Evolutionary conservation across 1,140 invertebrate species (phyloP), one percentile per base, ranked within the genome.

Genomic region (Cepaea nemoralis): DNA sequence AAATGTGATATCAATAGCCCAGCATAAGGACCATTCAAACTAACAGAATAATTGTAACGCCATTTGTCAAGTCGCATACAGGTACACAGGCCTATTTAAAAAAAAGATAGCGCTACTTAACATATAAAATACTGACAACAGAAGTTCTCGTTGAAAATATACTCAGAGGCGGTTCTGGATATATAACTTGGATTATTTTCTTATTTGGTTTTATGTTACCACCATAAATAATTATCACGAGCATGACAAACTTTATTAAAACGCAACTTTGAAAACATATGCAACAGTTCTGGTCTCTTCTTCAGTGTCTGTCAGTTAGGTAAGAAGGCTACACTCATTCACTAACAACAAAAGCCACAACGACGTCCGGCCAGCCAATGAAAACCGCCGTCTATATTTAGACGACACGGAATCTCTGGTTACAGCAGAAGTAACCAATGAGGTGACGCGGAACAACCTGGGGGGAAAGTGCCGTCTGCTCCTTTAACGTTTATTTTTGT

Each of bases 241-340:
- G 59, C 16, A 27, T 31, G 27, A 63, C 33, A 63, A 63, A 5
- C n/a, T 31, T 63, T 63, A 63, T 31, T 63, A 63, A 63, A 63
- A 63, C n/a, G 27, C 27, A 63, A 63, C 59, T 31, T 63, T 31
- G 59, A 63, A 31, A 63, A 31, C 59, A 63, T 63, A 31, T 63
- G 59, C 50, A 55, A 55, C 59, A 63, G 27, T 63, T n/a, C n/a
- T 63, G 6, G 27, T 22, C 59, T 63, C n/a, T 6, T 6, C n/a
- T 31, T 55, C 2, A 19, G 50, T 16, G 5, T 31, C 59, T 63
- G 59, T 27, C 33, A 27, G 59, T 6, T 63, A 63, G n/a, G 33
- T 27, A 5, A 31, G 59, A 63, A 63, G n/a, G 33, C 59, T n/a
- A 63, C 59, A 63, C 69, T 71, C 69, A 71, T 71, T 71, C 35